Base-by-base conservation (phyloP, 2,888 invertebrate genomes). In the Prenolepis imparis region DNA sequence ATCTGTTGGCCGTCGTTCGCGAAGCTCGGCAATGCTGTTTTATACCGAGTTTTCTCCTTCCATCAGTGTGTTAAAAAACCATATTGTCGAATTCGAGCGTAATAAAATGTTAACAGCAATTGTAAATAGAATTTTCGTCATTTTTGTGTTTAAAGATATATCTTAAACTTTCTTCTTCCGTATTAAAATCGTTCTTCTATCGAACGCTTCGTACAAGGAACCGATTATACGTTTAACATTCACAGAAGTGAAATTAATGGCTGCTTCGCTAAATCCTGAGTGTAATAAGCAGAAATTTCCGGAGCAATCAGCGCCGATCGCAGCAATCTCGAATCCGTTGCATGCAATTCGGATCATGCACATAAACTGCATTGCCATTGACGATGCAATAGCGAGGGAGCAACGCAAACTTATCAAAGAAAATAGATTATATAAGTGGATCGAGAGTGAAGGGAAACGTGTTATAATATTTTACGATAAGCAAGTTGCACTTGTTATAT, bases 261-360 rank as follows among this genome's bases (percentile, higher is more conserved):
- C 57, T 24, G 59, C 78, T 21, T 24, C 70, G 59, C 59, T 32
- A 32, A 41, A 12, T 64, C 52, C 52, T 39, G 52, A 41, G 32
- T 44, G 81, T 64, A 81, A 81, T 74, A 81, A 74, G 74, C 74
- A 81, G 63, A 52, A 63, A 74, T 74, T 75, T 81, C 52, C 64
- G 28, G 75, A 15, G 52, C 64, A 74, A 74, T 81, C 81, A 64
- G 64, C 64, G 81, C 52, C 75, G 81, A 81, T 81, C 74, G 63
- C 41, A 41, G 74, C 55, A 77, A 82, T 78, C 64, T 82, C 57
- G 66, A 52, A 82, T 66, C 18, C 36, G 57, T 28, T 77, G 77
- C 41, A 52, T 57, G 82, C 75, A 77, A 82, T 82, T 82, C 82
- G 61, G 77, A n/a, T 66, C 77, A 36, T 52, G 44, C n/a, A 74